A percentile compares a stretch with the other conserved stretches of the same genome.
phyloP scores from a whole-genome alignment of 2,797 vertebrate genomes.

The Ciconia nigra region DNA sequence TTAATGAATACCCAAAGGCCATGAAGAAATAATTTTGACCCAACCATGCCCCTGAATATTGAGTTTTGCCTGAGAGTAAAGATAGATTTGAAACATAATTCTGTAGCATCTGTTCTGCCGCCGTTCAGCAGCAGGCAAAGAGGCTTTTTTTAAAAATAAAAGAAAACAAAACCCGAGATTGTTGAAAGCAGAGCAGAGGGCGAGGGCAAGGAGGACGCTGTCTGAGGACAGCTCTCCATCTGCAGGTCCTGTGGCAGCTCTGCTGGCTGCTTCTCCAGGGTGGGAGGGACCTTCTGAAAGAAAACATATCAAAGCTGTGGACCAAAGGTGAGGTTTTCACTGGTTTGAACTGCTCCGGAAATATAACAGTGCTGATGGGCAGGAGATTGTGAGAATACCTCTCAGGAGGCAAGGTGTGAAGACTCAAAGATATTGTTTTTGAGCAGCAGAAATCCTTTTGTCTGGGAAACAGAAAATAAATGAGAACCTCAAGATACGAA shows the following conservation, averaged over 20 bases:
- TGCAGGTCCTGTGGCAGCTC: background rate
- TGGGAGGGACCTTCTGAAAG: background rate
- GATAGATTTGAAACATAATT: conserved; percentile 8
- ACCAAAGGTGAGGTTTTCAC: background rate
- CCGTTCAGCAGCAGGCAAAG: background rate
- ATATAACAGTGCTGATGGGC: background rate
- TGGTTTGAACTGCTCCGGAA: background rate
- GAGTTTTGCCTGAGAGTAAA: conserved; percentile 20
- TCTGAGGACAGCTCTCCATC: background rate
- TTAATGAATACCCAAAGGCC: conserved; percentile 45
- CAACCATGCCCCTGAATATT: conserved; percentile 1
- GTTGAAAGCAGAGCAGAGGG: background rate
- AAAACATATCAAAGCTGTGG: background rate
- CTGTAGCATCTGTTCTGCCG: conserved; percentile 13
- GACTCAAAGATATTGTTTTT: background rate
- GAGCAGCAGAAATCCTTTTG: background rate
- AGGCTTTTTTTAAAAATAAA: background rate
- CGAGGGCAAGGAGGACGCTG: background rate
- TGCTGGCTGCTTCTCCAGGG: background rate
- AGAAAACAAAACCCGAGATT: background rate
- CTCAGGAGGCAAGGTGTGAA: background rate
- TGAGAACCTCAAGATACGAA: background rate
- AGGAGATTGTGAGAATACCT: background rate
- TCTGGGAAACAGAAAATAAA: background rate
- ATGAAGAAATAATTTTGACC: conserved; percentile 29